phyloP scores from a whole-genome alignment of 2,113 vertebrate species.

The Amblyornis subalaris region DNA sequence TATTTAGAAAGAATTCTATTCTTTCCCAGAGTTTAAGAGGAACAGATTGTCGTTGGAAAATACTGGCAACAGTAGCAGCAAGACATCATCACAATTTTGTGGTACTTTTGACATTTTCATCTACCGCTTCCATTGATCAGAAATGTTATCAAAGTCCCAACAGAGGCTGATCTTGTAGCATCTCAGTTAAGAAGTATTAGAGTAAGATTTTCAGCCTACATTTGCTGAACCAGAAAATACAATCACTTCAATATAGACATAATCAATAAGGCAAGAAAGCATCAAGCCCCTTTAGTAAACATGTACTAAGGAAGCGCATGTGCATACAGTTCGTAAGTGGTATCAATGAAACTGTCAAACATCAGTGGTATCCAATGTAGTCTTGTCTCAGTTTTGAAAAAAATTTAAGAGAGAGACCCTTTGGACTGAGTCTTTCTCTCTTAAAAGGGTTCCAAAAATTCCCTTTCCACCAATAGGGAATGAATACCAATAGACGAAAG shows the following conservation, averaged over 20 bases:
- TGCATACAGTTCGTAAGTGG: neutral
- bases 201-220: neutral
- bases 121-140: neutral
- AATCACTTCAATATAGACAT: neutral
- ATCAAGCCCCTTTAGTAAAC: neutral
- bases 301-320: neutral
- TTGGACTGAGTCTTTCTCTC: no score
- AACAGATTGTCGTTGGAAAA: neutral
- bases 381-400: neutral
- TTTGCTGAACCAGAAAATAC: neutral
- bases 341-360: neutral
- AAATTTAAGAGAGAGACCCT: no score
- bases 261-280: neutral
- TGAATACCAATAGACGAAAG: no score
- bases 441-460: no score
- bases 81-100: neutral
- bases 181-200: neutral
- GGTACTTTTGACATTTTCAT: neutral
- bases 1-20: neutral
- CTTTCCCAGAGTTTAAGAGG: neutral
- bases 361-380: neutral
- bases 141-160: neutral
- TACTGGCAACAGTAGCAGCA: neutral
- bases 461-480: no score
- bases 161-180: neutral